Evolutionary conservation across 2,797 vertebrate species (phyloP).

Genomic region (Sebastes nivosus): DNA sequence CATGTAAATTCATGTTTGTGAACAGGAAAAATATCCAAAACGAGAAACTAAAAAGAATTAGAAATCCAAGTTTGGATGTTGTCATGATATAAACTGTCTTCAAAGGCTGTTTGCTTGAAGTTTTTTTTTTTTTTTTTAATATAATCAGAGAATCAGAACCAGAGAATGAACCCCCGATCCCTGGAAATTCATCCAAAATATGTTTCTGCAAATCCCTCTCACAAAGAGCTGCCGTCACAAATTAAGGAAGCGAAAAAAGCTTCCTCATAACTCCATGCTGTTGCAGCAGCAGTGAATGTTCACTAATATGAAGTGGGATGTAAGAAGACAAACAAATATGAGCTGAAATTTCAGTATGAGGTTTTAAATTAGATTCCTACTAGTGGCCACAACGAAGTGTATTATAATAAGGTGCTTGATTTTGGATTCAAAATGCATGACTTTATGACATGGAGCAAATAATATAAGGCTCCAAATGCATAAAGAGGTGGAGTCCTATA

Average conservation of each 20-base stretch:
- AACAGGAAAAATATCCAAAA: constrained; percentile 9
- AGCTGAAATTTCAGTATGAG: neutral
- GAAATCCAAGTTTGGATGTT: constrained; percentile 7
- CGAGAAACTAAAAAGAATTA: neutral
- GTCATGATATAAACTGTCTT: neutral
- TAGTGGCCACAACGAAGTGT: neutral
- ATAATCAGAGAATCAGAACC: constrained; percentile 17
- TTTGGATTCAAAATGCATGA: neutral
- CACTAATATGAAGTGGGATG: neutral
- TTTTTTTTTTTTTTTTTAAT: neutral
- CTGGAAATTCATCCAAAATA: constrained; percentile 23
- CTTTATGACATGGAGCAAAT: neutral
- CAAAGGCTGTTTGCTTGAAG: constrained; percentile 12
- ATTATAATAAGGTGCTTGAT: neutral
- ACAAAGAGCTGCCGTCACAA: constrained; percentile 27
- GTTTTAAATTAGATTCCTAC: neutral
- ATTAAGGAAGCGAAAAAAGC: constrained; percentile 16
- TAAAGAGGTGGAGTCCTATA: neutral
- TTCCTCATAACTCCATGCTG: neutral
- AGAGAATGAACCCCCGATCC: constrained; percentile 10
- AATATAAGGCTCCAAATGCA: neutral
- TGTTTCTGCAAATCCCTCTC: constrained; percentile 30
- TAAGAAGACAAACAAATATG: neutral
- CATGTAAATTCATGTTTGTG: constrained; percentile 20
- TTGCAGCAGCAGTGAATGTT: constrained; percentile 9